Evolutionary conservation across 2,113 vertebrate species (phyloP).

Genomic region (Labeo rohita): DNA sequence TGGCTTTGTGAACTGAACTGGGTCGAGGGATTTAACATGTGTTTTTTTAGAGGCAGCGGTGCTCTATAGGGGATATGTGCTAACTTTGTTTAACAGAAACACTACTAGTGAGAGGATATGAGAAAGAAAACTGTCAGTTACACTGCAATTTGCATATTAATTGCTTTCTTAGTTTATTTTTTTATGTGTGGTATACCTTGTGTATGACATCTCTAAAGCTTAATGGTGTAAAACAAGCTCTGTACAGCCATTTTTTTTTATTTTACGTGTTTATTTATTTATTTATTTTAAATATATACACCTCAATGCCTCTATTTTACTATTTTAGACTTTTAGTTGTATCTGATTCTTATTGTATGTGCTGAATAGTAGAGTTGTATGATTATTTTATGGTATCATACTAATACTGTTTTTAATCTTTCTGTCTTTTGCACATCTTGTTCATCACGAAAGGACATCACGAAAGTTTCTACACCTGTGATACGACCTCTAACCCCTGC

Average conservation of each 20-base stretch:
- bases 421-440: constrained; percentile 49
- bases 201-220: too few species aligned
- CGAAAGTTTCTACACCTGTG: constrained; percentile 86
- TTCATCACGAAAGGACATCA: constrained; percentile 74
- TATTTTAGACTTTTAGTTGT: background rate
- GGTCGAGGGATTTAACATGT: constrained; percentile 27
- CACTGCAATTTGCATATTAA: background rate
- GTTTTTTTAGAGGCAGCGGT: background rate
- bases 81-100: background rate
- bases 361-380: background rate
- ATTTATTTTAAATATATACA: background rate
- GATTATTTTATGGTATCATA: background rate
- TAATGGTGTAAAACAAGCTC: too few species aligned
- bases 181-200: too few species aligned
- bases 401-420: constrained; percentile 47
- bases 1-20: constrained; percentile 12
- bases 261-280: too few species aligned
- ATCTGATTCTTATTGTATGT: background rate
- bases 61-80: background rate
- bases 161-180: too few species aligned
- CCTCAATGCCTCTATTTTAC: background rate
- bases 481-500: constrained; percentile 66
- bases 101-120: background rate
- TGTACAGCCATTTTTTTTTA: too few species aligned
- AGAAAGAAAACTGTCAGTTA: background rate